These are phyloP conservation scores for Sepioteuthis lessoniana DNA, from an alignment of 2,888 invertebrate genomes.

Conservation along the genomic window DNA sequence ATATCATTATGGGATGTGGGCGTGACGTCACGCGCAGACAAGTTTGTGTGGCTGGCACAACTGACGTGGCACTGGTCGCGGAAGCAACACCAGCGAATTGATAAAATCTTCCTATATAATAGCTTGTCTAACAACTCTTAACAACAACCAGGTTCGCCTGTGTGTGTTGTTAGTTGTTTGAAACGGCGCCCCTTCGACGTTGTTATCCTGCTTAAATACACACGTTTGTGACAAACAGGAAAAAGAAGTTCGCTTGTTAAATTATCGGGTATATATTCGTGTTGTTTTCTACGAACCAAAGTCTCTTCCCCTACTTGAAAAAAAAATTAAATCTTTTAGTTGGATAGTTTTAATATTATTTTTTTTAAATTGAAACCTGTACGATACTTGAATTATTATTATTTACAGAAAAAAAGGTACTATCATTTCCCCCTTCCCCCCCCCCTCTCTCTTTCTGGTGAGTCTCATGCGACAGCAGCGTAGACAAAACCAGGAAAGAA, in stretches of 20 bases:
- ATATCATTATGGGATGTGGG: constrained; percentile 21
- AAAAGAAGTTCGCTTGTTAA: neutral
- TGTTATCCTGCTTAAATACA: neutral
- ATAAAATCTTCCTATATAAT: neutral
- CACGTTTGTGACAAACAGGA: neutral
- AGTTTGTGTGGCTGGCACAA: constrained; percentile 46
- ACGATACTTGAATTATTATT: neutral
- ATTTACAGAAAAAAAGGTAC: neutral
- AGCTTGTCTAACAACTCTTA: neutral
- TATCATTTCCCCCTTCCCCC: neutral
- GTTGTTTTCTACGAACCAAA: neutral
- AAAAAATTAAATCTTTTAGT: neutral
- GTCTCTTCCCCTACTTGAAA: neutral
- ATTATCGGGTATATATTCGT: neutral
- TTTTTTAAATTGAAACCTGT: neutral
- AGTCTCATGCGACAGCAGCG: neutral
- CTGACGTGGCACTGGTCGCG: constrained; percentile 41
- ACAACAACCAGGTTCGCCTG: neutral
- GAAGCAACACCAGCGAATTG: neutral
- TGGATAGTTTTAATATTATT: neutral
- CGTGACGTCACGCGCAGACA: constrained; percentile 13
- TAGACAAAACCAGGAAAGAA: neutral
- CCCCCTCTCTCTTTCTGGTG: neutral
- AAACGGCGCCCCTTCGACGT: neutral
- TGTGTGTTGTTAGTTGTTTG: neutral